A percentile compares a stretch with the other conserved stretches of the same genome.
These are phyloP conservation scores for Myzus persicae DNA, from an alignment of 1,140 invertebrate genomes.

Conservation along the genomic window DNA sequence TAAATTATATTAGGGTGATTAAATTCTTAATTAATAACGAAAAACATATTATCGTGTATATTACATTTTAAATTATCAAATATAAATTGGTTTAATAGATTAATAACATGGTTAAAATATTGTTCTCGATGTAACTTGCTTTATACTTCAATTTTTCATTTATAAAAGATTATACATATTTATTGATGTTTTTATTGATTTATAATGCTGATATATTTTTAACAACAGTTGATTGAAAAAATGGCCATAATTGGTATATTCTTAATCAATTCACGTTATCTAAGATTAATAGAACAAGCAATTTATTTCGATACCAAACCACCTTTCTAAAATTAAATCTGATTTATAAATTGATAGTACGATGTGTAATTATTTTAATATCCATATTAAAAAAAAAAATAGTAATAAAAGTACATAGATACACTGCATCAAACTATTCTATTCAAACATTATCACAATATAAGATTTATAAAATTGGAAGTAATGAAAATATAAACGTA, in stretches of 20 bases:
- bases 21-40: not conserved
- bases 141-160: not conserved
- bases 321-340: constrained; percentile 10
- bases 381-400: not conserved
- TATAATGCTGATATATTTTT: not conserved
- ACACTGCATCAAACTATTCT: not conserved
- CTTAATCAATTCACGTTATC: constrained; percentile 8
- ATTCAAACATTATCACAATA: not conserved
- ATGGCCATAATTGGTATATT: not conserved
- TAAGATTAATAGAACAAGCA: not conserved
- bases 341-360: not conserved
- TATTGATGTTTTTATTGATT: not conserved
- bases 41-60: not conserved
- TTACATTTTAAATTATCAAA: not conserved
- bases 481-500: not conserved
- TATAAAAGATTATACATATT: not conserved
- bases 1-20: not conserved
- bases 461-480: not conserved
- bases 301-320: constrained; percentile 18
- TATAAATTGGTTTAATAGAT: not conserved
- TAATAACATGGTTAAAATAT: not conserved
- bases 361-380: constrained; percentile 16
- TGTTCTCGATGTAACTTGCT: not conserved
- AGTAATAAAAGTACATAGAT: not conserved
- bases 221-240: constrained; percentile 20